Conservation (phyloP, 2,888 invertebrate species). For the Scrobipalpa costella region DNA sequence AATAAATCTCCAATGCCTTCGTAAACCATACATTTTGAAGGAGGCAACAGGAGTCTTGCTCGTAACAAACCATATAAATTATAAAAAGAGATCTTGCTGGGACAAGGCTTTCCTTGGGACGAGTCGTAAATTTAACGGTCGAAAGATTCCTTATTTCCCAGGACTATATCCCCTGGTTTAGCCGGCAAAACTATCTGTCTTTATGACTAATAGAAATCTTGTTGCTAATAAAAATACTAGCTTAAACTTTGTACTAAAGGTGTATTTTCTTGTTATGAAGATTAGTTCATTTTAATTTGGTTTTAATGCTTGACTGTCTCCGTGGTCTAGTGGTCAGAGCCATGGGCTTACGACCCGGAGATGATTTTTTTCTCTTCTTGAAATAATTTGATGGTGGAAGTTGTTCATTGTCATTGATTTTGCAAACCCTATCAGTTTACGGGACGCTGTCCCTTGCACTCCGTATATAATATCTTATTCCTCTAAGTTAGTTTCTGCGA, state of each 20-base stretch:
- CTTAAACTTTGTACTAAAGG: neutral
- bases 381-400: too few species aligned
- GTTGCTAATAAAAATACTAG: constrained; percentile 10
- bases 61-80: constrained; percentile 78
- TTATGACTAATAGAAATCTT: constrained; percentile 63
- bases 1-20: neutral
- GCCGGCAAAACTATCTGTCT: constrained; percentile 64
- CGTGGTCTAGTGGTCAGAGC: too few species aligned
- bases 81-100: constrained; percentile 72
- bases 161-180: constrained; percentile 69
- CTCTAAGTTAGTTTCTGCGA: too few species aligned
- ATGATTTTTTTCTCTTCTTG: too few species aligned
- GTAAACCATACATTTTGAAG: constrained; percentile 54
- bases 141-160: constrained; percentile 75
- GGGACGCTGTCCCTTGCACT: too few species aligned
- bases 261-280: neutral
- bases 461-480: too few species aligned
- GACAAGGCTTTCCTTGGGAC: constrained; percentile 73
- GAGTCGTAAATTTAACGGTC: constrained; percentile 80
- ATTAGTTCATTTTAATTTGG: neutral
- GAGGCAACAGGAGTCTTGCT: constrained; percentile 55
- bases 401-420: too few species aligned
- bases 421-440: too few species aligned
- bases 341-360: too few species aligned
- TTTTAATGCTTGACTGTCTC: neutral